Evolutionary conservation across 2,113 vertebrate genomes (phyloP).

Genomic region (Pelvicachromis taeniatus): DNA sequence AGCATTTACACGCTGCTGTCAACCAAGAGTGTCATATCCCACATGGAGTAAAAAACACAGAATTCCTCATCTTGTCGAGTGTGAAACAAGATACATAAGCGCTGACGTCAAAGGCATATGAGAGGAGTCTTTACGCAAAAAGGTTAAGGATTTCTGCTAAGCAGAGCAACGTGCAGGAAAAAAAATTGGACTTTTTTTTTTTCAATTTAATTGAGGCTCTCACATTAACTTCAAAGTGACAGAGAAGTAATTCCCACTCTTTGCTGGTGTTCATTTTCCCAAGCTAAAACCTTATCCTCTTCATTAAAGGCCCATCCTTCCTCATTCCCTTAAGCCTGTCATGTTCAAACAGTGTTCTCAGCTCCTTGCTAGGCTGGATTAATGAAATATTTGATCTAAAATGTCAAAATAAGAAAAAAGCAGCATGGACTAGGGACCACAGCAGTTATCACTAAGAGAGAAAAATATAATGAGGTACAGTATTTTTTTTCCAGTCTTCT

Average conservation of each 20-base stretch:
- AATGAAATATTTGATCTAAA: conserved; percentile 53
- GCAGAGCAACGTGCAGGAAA: conserved; percentile 13
- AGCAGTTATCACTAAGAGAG: conserved; percentile 7
- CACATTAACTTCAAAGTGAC: conserved; percentile 67
- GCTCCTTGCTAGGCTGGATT: conserved; percentile 39
- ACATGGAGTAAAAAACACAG: neutral
- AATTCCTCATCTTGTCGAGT: neutral
- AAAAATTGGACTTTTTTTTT: neutral
- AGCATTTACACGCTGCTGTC: conserved; percentile 53
- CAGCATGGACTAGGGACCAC: conserved; percentile 1
- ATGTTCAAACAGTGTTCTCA: conserved; percentile 59
- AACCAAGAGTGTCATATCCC: conserved; percentile 29
- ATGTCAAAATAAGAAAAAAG: conserved; percentile 50
- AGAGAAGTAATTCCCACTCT: conserved; percentile 42
- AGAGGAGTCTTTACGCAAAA: neutral
- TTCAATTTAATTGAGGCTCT: conserved; percentile 52
- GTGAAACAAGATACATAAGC: neutral
- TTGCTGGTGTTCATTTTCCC: conserved; percentile 50
- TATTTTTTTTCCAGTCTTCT: neutral
- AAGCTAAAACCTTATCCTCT: conserved; percentile 53
- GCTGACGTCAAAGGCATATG: neutral
- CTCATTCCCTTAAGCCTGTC: conserved; percentile 51
- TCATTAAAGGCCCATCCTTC: conserved; percentile 54
- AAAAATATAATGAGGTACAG: conserved; percentile 3
- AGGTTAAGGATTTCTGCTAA: conserved; percentile 31